A percentile compares a stretch with the other conserved stretches of the same genome.
Conservation (phyloP, 2,888 invertebrate species). For the Rhagonycha fulva region DNA sequence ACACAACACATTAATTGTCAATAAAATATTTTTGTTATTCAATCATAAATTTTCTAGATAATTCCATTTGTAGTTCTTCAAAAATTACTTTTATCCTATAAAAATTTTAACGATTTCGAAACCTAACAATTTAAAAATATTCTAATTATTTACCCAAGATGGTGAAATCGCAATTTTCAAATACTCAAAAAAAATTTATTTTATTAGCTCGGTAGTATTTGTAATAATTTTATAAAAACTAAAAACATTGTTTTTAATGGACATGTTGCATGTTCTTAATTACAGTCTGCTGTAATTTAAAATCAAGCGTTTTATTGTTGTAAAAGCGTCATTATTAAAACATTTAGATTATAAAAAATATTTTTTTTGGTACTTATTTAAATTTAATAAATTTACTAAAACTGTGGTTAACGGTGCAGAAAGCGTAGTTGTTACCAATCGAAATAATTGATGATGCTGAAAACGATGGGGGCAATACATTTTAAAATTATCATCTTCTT, state of each 20-base stretch:
- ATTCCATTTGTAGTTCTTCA: background rate
- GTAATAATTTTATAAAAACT: background rate
- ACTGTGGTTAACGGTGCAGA: too few species aligned
- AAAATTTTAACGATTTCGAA: too few species aligned
- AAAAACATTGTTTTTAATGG: background rate
- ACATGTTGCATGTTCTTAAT: background rate
- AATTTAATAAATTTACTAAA: background rate
- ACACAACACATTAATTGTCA: constrained; percentile 5
- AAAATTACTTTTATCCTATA: background rate
- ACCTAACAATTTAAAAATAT: background rate
- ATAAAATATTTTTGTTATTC: background rate
- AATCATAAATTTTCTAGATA: background rate
- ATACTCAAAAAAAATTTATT: background rate
- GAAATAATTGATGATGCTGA: background rate
- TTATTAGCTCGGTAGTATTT: background rate
- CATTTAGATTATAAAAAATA: background rate
- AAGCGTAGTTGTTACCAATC: background rate
- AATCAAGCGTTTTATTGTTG: background rate
- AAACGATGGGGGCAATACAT: background rate
- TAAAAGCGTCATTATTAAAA: background rate
- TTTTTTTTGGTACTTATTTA: too few species aligned
- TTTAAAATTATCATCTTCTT: too few species aligned
- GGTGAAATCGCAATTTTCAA: background rate
- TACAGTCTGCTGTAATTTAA: background rate
- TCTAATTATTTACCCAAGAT: background rate